Evolutionary conservation across 2,113 vertebrate species (phyloP), one percentile per base, ranked within the genome.

Genomic region (Macquaria ambigua): DNA sequence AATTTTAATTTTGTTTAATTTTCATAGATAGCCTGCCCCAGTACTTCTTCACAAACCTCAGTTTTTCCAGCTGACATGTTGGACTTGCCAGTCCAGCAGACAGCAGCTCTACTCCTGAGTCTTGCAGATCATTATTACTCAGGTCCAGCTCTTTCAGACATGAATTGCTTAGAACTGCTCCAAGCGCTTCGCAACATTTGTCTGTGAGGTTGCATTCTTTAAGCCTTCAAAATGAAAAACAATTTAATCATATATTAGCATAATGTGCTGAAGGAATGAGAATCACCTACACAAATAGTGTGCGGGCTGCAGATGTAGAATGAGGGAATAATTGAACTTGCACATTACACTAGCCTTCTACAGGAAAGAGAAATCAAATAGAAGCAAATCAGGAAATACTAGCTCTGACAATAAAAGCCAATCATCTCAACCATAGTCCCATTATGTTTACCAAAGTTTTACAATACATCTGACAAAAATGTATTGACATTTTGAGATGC

Each of bases 171-270:
- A 84, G 72, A 48, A 55, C 5, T 5, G 5, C 46, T 37, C 41
- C 73, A 46, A 84, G 66, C 2, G 3, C n/a, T 66, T 59, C 7
- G 15, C 85, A 87, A 34, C 81, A 72, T 61, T 67, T 41, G 21
- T 52, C 61, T 28, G 81, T 76, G 16, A 87, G 71, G 81, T 62
- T 80, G 61, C 81, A 83, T 62, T 81, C 77, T 80, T 77, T 72
- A 28, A 87, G 72, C 67, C 86, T 87, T 56, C 5, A 64, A 59
- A 70, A 74, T 12, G 8, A 34, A 64, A 69, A 23, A 55, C 4
- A 43, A 18, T 1, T 16, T 7, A 10, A 48, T 25, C 1, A 7
- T 4, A 39, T 8, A 5, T 58, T n/a, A 18, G 62, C 34, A 55
- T 21, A 28, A 7, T 34, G 6, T 21, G 23, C 4, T 64, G 3